phyloP scores from a whole-genome alignment of 1,140 invertebrate species.

The Ylistrum balloti region DNA sequence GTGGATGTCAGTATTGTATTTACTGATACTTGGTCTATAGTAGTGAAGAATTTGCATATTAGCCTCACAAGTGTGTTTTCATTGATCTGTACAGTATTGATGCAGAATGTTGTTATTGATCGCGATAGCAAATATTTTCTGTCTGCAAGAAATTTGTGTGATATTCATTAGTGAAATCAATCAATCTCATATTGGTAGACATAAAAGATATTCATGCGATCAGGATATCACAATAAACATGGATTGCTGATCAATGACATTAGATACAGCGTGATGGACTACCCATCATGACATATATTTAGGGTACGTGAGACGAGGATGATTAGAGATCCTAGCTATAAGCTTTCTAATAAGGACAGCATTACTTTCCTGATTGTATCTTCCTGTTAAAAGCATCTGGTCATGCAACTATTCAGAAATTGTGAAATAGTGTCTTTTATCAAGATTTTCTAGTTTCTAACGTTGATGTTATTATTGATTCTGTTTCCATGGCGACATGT shows the following conservation, averaged over 20 bases:
- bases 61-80: no score
- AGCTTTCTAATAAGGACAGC: background rate
- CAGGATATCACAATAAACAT: background rate
- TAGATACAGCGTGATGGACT: background rate
- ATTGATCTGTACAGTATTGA: no score
- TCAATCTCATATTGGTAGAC: background rate
- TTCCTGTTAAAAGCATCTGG: background rate
- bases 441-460: background rate
- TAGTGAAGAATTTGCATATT: no score
- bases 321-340: background rate
- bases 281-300: background rate
- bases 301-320: background rate
- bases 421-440: background rate
- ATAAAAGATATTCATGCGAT: background rate
- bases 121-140: background rate
- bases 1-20: no score
- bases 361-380: background rate
- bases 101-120: background rate
- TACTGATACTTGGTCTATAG: no score
- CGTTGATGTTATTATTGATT: background rate
- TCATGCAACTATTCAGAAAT: conserved; percentile 24
- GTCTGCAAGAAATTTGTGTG: background rate
- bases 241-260: background rate
- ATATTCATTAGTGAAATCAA: conserved; percentile 3
- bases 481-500: background rate